phyloP scores from a whole-genome alignment of 2,888 invertebrate genomes.

The Mactromeris polynyma region DNA sequence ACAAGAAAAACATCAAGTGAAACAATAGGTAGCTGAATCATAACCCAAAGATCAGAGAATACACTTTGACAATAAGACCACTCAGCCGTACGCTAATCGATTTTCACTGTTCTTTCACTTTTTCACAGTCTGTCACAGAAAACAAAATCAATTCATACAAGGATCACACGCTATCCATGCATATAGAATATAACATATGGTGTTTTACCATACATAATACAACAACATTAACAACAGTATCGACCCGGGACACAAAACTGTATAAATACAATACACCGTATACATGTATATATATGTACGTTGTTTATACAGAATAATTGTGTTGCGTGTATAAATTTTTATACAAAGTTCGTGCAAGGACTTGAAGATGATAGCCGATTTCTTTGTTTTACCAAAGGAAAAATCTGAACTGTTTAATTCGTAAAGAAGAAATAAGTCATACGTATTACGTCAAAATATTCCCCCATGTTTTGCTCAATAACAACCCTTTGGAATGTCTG shows the following conservation, averaged over 20 bases:
- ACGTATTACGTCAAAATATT: no score
- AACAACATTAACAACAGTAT: slow-evolving; percentile 9
- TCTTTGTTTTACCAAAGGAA: no score
- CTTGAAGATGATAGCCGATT: no score
- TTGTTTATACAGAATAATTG: no score
- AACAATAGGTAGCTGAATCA: neutral
- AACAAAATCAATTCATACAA: neutral
- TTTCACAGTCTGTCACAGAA: slow-evolving; percentile 33
- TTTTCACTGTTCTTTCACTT: slow-evolving; percentile 22
- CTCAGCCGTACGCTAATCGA: slow-evolving; percentile 21
- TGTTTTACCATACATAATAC: slow-evolving; percentile 9
- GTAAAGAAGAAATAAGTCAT: no score
- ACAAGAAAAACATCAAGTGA: neutral
- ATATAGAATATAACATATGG: neutral
- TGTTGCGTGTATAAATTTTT: no score
- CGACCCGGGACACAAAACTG: neutral
- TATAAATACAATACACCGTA: neutral
- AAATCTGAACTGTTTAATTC: no score
- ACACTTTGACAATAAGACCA: neutral
- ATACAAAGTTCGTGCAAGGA: no score
- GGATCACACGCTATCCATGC: neutral
- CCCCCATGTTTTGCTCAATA: no score
- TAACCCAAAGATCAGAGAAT: neutral
- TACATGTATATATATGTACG: no score
- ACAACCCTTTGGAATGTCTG: no score